phyloP scores from a whole-genome alignment of 2,888 invertebrate species.

The Pseudococcus viburni region DNA sequence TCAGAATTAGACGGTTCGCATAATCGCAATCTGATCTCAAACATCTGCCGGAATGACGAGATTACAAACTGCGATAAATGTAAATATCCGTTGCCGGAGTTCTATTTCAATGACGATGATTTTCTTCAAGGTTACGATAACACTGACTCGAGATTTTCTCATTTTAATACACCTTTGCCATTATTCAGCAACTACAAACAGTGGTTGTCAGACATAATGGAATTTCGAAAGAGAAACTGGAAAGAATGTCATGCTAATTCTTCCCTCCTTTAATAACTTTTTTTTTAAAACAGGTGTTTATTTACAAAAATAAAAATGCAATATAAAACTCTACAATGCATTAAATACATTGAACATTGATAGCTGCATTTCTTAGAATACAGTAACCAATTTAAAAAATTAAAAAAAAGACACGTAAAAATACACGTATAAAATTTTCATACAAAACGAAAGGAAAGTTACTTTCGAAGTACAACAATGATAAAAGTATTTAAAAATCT shows the following conservation, averaged over 20 bases:
- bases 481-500: neutral
- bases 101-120: constrained; percentile 5
- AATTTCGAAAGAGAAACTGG: neutral
- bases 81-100: neutral
- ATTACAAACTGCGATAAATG: neutral
- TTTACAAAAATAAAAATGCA: constrained; percentile 41
- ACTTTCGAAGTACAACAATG: constrained; percentile 12
- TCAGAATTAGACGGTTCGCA: neutral
- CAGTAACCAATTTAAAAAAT: constrained; percentile 1
- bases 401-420: neutral
- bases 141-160: neutral
- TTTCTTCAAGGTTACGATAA: constrained; percentile 17
- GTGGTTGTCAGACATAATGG: neutral
- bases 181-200: neutral
- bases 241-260: neutral
- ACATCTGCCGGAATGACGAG: neutral
- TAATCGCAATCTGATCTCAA: neutral
- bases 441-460: constrained; percentile 22
- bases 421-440: constrained; percentile 10
- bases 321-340: neutral
- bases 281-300: neutral
- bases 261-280: neutral
- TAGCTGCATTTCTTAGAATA: constrained; percentile 5
- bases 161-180: neutral
- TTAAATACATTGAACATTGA: neutral